Base-by-base conservation (phyloP, 2,888 invertebrate species). In the Drosophila picticornis region DNA sequence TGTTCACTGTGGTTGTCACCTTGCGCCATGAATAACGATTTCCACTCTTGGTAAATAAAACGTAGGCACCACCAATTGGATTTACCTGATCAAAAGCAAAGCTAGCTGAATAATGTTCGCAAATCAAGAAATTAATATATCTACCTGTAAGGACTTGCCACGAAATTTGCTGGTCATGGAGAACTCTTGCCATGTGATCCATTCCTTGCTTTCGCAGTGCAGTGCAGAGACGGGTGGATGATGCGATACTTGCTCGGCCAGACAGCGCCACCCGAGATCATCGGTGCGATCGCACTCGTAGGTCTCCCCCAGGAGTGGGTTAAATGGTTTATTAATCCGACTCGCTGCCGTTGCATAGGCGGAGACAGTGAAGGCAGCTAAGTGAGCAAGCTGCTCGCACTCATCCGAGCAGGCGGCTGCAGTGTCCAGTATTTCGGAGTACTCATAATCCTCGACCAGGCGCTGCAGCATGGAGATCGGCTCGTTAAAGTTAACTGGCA, bases 401-500 rank as follows among this genome's bases (percentile, higher is more conserved):
- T 96, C 96, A 94, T 99, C 99, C 27, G 94, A 94, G 93, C 97
- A 97, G 90, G 95, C 94, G 64, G 98, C 97, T n/a, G 99, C 99
- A 87, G 94, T 94, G 94, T 99, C 99, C 80, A 99, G 95, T 70
- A 99, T 95, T 50, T 96, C 95, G 11, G 98, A 96, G 94, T 99
- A 99, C 94, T 99, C 99, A 93, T 98, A 98, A 94, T 99, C 99
- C 94, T 99, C 99, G 5, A 98, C 98, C 85, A 99, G 95, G 48
- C 93, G 96, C 94, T 99, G 99, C 91, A 99, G 95, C 97, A 99
- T 99, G 36, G 99, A 99, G 80, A 99, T 94, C 32, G 99, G 99
- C 94, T 99, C 99, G 92, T 98, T 99, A 94, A 99, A 99, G 95
- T 99, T 99, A 59, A 99, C 99, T 48, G 99, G 99, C 97, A 99